phyloP scores from a whole-genome alignment of 2,888 invertebrate genomes.

The Furcula furcula region DNA sequence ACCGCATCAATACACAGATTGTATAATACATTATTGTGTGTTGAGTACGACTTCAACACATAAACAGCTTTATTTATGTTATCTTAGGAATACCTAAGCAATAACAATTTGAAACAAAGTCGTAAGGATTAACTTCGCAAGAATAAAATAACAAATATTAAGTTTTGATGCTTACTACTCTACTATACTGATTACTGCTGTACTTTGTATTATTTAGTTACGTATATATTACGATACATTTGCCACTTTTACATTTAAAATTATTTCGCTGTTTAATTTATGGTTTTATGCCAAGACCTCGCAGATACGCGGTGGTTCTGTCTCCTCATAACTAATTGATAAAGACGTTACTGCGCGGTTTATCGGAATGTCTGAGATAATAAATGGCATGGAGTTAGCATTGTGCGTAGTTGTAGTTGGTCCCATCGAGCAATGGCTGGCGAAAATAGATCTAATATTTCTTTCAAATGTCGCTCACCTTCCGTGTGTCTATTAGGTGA shows the following conservation, averaged over 20 bases:
- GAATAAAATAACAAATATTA: too few species aligned
- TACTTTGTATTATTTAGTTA: too few species aligned
- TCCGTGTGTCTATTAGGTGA: constrained; percentile 51
- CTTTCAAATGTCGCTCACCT: constrained; percentile 70
- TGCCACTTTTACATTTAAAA: constrained; percentile 4
- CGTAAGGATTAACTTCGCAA: too few species aligned
- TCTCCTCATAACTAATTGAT: constrained; percentile 17
- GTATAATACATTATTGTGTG: too few species aligned
- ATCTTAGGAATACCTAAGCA: too few species aligned
- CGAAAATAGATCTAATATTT: constrained; percentile 63
- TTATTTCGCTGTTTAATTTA: constrained; percentile 21
- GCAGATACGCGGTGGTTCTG: constrained; percentile 5
- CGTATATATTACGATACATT: neutral
- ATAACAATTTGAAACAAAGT: too few species aligned
- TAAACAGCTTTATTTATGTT: too few species aligned
- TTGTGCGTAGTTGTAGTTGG: constrained; percentile 22
- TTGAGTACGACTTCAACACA: too few species aligned
- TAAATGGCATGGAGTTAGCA: constrained; percentile 15
- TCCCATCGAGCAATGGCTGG: constrained; percentile 48
- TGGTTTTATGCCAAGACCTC: constrained; percentile 15
- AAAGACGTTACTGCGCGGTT: constrained; percentile 12
- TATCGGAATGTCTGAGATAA: constrained; percentile 17
- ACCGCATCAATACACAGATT: too few species aligned
- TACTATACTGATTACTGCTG: too few species aligned
- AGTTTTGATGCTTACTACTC: too few species aligned